Evolutionary conservation across 1,140 invertebrate genomes (phyloP), one percentile per base, ranked within the genome.

Genomic region (Zaprionus inermis): DNA sequence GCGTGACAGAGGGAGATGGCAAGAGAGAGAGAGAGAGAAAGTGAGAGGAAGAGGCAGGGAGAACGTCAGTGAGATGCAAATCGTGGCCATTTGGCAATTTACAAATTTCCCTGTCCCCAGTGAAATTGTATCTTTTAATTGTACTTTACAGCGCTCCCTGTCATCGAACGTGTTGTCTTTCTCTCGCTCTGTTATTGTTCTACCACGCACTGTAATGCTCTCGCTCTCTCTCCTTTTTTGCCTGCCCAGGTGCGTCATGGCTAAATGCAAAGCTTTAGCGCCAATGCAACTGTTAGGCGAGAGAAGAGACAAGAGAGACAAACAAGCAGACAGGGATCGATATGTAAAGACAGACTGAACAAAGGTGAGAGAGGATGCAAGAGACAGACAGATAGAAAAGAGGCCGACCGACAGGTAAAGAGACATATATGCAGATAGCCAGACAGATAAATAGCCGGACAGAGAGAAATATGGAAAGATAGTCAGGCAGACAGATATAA

Each of bases 91-190:
- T 82, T 68, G 72, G 76, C 66, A 79, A 79, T 83, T 83, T 83
- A 77, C 70, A 79, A 79, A 79, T 72, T 86, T 52, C 55, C 58
- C 36, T 56, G 51, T 55, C 63, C 55, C 52, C 32, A 67, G 76
- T 71, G 68, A 74, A 74, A 74, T 70, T 67, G 73, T 78, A 78
- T 63, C 72, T 76, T 88, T 76, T 83, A 88, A 88, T 88, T 88
- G 63, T 60, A 44, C 51, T 54, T 56, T 54, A 59, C n/a, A 70
- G 60, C 46, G 52, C 68, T 30, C 49, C 58, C 44, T 58, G 51
- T 34, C 46, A 73, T 69, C 71, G 71, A 73, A 68, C 71, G 36
- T 38, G 32, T 22, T 24, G 20, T 32, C 30, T 28, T 7, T 32
- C 0, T 10, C 30, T 32, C 24, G 22, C 36, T 24, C 41, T 52